Base-by-base conservation (phyloP, 2,888 invertebrate genomes). In the Tolmerus cingulatus region DNA sequence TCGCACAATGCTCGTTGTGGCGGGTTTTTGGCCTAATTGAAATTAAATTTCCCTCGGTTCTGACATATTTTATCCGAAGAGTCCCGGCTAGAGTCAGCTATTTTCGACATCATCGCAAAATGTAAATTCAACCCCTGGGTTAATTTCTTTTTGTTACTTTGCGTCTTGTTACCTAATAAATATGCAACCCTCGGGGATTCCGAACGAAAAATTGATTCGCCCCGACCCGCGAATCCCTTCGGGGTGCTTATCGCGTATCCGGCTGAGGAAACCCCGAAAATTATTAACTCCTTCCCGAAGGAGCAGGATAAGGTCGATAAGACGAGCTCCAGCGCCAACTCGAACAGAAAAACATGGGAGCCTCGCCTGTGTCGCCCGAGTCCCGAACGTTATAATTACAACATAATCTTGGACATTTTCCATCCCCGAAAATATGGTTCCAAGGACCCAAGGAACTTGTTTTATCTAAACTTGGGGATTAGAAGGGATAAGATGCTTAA, bases 361-460 rank as follows among this genome's bases (percentile, higher is more conserved):
- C 0, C 23, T 19, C 66, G 12, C 46, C 16, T 55, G 12, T 27
- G 9, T 79, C 79, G 51, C 51, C 79, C 12, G 27, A 12, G 12
- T 23, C 23, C 51, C 16, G 30, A 46, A 46, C 27, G 51, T 46
- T 79, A 79, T 79, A 79, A 79, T 79, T 30, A 79, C 79, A 51
- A 51, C 79, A 79, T 79, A 79, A 79, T 79, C 79, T 79, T 79
- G 79, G 79, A 79, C 79, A 79, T 79, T 79, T 79, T 79, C 79
- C 79, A 79, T 79, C 79, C 79, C 79, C 30, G 27, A 79, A 79
- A 79, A 79, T 79, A 79, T 79, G 79, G 79, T 79, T 79, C 51
- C 51, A 79, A 79, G 79, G 79, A 79, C 51, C 79, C 51, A 23
- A 34, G 30, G 51, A 79, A 79, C 79, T 79, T 79, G 51, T 51